These are phyloP conservation scores for Corythornis leucogaster DNA, from an alignment of 2,797 vertebrate genomes.

Conservation along the genomic window DNA sequence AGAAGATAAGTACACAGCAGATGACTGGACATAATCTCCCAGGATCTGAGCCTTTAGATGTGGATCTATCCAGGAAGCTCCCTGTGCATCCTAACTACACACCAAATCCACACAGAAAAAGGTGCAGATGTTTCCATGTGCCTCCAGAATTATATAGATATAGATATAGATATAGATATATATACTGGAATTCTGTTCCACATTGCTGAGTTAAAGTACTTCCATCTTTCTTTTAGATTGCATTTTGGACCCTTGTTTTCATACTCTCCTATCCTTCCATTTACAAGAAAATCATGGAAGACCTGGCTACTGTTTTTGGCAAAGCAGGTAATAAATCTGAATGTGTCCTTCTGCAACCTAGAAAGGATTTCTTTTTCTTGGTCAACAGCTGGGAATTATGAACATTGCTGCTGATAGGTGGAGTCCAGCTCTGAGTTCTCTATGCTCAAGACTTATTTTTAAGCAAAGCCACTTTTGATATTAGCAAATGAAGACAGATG, in stretches of 20 bases:
- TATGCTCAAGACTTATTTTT: not conserved
- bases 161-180: not conserved
- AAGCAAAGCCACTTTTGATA: not conserved
- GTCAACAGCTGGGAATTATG: not conserved
- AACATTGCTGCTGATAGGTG: not conserved
- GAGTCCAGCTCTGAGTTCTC: not conserved
- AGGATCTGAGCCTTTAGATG: not conserved
- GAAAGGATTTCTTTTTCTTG: not conserved
- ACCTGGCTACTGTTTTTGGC: slow-evolving; percentile 77
- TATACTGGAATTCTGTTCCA: not conserved
- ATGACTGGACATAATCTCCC: slow-evolving; percentile 21
- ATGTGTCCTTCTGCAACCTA: not conserved
- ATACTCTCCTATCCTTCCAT: slow-evolving; percentile 76
- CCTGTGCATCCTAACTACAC: not conserved
- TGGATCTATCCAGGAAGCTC: not conserved
- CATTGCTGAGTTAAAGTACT: not conserved
- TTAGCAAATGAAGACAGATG: not conserved
- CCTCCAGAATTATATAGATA: not conserved
- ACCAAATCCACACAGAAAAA: not conserved
- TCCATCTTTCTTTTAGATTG: slow-evolving; percentile 71
- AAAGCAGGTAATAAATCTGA: slow-evolving; percentile 77
- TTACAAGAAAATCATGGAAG: slow-evolving; percentile 76
- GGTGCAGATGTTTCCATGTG: not conserved
- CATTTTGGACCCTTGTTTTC: slow-evolving; percentile 84
- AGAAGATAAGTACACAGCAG: slow-evolving; percentile 17